phyloP scores from a whole-genome alignment of 1,140 invertebrate species.

The Temnothorax curvispinosus region DNA sequence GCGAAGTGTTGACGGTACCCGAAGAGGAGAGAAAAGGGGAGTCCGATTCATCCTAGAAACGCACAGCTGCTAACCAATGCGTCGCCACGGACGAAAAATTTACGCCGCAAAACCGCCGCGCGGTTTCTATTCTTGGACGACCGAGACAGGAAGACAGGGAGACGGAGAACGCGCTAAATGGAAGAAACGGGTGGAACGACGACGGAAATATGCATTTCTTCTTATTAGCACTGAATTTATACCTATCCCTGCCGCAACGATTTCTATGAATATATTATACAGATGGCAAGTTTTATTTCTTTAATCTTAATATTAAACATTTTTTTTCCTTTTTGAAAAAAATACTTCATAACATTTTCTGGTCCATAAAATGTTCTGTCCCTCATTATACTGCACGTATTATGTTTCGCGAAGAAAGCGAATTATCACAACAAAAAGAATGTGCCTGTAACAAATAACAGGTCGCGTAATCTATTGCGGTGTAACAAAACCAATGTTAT shows the following conservation, averaged over 20 bases:
- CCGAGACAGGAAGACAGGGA: conserved; percentile 36
- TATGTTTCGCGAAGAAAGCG: background rate
- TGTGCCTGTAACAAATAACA: background rate
- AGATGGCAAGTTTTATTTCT: background rate
- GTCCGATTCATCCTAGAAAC: conserved; percentile 36
- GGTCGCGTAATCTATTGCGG: background rate
- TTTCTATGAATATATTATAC: background rate
- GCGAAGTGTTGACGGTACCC: background rate
- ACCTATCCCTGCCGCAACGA: too few species aligned
- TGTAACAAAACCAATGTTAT: background rate
- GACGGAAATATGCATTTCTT: conserved; percentile 44
- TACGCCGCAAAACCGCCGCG: conserved; percentile 70
- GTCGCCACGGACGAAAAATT: conserved; percentile 58
- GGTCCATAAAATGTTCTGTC: background rate
- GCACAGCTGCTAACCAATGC: conserved; percentile 49
- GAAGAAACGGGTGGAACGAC: background rate
- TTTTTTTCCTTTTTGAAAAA: background rate
- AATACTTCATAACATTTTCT: background rate
- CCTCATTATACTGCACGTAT: background rate
- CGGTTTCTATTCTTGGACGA: conserved; percentile 74
- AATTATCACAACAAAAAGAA: background rate
- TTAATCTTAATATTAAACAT: background rate
- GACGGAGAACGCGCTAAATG: conserved; percentile 15
- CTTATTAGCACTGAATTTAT: conserved; percentile 46
- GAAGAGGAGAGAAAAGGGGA: conserved; percentile 31